Conservation (phyloP, 2,797 vertebrate genomes). For the Ispidina lecontei region DNA sequence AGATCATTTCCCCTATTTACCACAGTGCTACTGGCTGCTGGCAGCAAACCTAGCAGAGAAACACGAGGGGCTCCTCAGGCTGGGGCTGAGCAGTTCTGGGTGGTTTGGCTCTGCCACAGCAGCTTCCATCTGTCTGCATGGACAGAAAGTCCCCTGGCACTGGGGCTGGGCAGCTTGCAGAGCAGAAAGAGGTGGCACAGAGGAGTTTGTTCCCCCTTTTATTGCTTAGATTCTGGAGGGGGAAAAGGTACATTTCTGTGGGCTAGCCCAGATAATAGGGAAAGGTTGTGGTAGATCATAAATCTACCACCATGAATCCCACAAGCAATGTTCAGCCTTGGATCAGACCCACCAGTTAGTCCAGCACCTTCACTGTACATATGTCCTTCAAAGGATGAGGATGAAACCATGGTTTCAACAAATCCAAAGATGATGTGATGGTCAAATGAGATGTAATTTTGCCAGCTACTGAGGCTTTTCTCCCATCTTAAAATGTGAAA, state of each 20-base stretch:
- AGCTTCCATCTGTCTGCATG: neutral
- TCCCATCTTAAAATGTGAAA: neutral
- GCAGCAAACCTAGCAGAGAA: neutral
- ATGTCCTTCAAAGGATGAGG: neutral
- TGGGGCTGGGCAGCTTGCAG: neutral
- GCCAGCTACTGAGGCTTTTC: neutral
- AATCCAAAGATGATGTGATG: neutral
- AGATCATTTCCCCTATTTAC: neutral
- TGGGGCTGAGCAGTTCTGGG: neutral
- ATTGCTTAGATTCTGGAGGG: neutral
- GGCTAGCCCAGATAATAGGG: accelerated
- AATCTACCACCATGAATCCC: neutral
- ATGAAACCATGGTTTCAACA: neutral
- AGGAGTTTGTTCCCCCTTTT: neutral
- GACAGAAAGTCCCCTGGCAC: neutral
- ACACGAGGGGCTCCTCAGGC: neutral
- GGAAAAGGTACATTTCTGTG: neutral
- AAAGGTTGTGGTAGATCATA: neutral
- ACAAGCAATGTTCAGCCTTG: neutral
- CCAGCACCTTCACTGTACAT: neutral
- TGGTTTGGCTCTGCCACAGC: neutral
- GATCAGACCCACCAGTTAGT: neutral
- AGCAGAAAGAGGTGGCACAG: accelerated
- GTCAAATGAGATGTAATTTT: neutral
- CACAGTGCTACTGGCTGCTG: neutral